phyloP scores from a whole-genome alignment of 2,888 invertebrate species.

The Byasa hedistus region DNA sequence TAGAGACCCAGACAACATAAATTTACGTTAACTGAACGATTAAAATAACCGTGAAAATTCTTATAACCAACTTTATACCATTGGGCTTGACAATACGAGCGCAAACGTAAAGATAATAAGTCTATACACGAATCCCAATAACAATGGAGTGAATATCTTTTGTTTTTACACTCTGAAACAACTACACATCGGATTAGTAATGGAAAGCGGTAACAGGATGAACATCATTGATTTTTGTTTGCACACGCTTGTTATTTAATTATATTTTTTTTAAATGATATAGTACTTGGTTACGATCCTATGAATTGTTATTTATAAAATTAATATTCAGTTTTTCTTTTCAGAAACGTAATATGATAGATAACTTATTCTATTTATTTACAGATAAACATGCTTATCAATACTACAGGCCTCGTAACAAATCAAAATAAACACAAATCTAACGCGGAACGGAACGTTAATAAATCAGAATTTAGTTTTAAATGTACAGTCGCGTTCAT shows the following conservation, averaged over 20 bases:
- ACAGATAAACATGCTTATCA: slow-evolving; percentile 39
- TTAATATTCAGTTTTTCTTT: neutral
- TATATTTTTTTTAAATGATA: too few species aligned
- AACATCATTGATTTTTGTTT: slow-evolving; percentile 1
- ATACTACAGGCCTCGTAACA: slow-evolving; percentile 26
- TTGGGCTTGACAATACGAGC: slow-evolving; percentile 34
- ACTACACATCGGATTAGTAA: slow-evolving; percentile 31
- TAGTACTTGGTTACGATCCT: neutral
- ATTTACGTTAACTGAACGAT: neutral
- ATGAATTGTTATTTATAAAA: neutral
- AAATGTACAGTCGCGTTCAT: slow-evolving; percentile 48
- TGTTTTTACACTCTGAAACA: slow-evolving; percentile 38
- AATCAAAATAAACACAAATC: slow-evolving; percentile 40
- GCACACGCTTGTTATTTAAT: too few species aligned
- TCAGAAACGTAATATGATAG: too few species aligned
- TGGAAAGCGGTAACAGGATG: slow-evolving; percentile 16
- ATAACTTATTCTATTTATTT: slow-evolving; percentile 31
- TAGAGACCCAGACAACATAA: neutral
- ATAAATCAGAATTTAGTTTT: slow-evolving; percentile 39
- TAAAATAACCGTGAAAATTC: slow-evolving; percentile 7
- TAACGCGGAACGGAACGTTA: slow-evolving; percentile 52
- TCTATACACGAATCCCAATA: slow-evolving; percentile 38
- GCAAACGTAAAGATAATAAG: slow-evolving; percentile 33
- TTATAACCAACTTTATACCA: slow-evolving; percentile 10
- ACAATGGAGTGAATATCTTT: slow-evolving; percentile 47